Evolutionary conservation across 2,113 vertebrate genomes (phyloP), one percentile per base, ranked within the genome.

Genomic region (Cisticola juncidis): DNA sequence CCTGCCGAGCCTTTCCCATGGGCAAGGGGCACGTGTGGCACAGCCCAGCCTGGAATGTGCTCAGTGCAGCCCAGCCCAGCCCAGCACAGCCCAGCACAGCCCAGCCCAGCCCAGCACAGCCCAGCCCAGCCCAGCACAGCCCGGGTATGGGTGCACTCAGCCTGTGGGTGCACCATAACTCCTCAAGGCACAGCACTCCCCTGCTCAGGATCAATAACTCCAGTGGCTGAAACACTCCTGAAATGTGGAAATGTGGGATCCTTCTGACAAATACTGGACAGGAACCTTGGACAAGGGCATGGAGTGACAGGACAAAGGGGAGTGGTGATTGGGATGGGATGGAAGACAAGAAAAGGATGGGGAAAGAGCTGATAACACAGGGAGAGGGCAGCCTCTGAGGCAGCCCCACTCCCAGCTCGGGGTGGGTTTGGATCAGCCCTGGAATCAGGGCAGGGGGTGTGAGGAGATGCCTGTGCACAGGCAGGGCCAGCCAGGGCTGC

Each of bases 61-160:
- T 15, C 9, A 14, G n/a, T 5, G 3, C 0, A 0, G n/a, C 14
- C 24, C 47, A 29, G 69, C 35, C 14, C 25, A 22, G 50, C 17
- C 23, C 56, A 33, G 44, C 31, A 6, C 6, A 21, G 53, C 7
- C 1, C 3, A 38, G 31, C 31, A 6, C 6, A 21, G 53, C 7
- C 1, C 3, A 38, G 50, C 18, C 44, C 0, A 0, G n/a, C 14
- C 24, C 47, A 29, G 69, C 35, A 17, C 25, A 22, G 50, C 17
- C 23, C 56, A 33, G 44, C 31, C 5, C 6, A 21, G 53, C 7
- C 1, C 3, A 38, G 31, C 31, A 6, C 6, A 21, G 53, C 7
- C 1, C 3, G 3, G 45, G 6, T n/a, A 29, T 4, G 48, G 36
- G 7, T 13, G 26, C 21, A 2, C 53, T 76, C n/a, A 11, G 26